phyloP scores from a whole-genome alignment of 2,888 invertebrate species.

The Drosophila nr. medialis region DNA sequence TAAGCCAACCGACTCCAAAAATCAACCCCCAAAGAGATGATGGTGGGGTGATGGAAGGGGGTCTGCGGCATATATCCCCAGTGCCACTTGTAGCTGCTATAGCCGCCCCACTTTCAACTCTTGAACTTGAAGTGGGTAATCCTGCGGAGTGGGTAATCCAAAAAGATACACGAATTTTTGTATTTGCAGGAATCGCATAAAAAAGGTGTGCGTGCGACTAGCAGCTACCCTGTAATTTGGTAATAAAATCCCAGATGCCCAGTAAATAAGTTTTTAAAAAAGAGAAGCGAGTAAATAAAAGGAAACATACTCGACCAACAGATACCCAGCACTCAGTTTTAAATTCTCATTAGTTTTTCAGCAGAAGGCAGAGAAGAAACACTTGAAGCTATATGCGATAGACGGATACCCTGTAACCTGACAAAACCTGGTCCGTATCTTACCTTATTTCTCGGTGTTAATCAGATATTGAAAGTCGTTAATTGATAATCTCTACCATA shows the following conservation, averaged over 20 bases:
- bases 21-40: conserved; percentile 42
- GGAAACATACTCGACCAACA: background rate
- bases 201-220: background rate
- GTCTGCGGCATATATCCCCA: conserved; percentile 40
- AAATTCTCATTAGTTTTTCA: background rate
- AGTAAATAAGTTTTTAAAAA: background rate
- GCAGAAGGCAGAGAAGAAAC: background rate
- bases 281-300: background rate
- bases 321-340: background rate
- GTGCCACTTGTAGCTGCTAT: conserved; percentile 67
- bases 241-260: background rate
- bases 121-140: conserved; percentile 54
- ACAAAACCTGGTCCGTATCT: too few species aligned
- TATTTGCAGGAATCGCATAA: background rate
- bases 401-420: background rate
- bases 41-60: background rate
- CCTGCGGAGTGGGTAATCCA: conserved; percentile 2
- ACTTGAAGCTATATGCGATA: background rate
- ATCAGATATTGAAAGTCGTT: too few species aligned
- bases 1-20: conserved; percentile 41
- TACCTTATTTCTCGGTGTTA: background rate
- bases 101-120: conserved; percentile 47
- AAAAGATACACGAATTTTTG: background rate
- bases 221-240: background rate
- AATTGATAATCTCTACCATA: too few species aligned